phyloP scores from a whole-genome alignment of 2,113 vertebrate species.

The Odontophorus gujanensis region DNA sequence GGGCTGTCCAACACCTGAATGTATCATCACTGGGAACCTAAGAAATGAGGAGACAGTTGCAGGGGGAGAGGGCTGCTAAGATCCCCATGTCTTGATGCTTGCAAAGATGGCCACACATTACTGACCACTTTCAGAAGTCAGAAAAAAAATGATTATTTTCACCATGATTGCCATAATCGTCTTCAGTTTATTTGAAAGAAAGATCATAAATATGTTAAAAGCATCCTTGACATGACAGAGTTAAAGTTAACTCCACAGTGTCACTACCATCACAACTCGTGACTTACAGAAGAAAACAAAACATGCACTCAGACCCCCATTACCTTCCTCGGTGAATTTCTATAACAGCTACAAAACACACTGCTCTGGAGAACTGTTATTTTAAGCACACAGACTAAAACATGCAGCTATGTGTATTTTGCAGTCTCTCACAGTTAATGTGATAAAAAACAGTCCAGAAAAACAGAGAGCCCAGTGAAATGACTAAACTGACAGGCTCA shows the following conservation, averaged over 20 bases:
- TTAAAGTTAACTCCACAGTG: constrained; percentile 11
- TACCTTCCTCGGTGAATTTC: not conserved
- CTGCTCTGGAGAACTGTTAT: not conserved
- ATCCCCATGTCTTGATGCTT: not conserved
- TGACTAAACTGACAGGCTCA: not conserved
- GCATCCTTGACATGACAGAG: not conserved
- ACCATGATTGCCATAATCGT: not conserved
- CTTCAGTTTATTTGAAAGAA: not conserved
- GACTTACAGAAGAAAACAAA: not conserved
- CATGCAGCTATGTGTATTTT: not conserved
- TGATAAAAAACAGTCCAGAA: not conserved
- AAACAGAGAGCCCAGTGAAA: not conserved
- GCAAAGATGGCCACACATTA: not conserved
- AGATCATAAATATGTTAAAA: not conserved
- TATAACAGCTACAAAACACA: not conserved
- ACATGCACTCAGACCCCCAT: not conserved
- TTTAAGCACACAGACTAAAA: not conserved
- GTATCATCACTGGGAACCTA: not conserved
- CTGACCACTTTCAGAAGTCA: not conserved
- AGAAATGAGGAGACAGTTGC: not conserved
- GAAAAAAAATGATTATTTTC: not conserved
- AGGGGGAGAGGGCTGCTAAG: not conserved
- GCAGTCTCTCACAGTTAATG: not conserved
- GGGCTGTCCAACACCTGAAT: not conserved
- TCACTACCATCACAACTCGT: not conserved